Evolutionary conservation across 2,113 vertebrate species (phyloP).

Genomic region (Colius striatus): DNA sequence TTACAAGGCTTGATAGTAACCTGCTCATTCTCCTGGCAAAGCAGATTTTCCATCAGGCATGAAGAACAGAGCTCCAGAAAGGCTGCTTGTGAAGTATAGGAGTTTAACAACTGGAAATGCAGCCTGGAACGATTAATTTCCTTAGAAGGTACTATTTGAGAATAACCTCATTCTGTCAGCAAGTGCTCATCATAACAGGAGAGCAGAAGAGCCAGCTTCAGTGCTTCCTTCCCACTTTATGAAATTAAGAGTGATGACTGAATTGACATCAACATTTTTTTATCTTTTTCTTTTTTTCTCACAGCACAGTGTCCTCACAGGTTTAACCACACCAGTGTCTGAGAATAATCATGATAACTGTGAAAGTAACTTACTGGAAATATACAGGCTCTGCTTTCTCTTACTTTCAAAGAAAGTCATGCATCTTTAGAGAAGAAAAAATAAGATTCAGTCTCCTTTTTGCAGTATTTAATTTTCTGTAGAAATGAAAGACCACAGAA

Average conservation of each 20-base stretch:
- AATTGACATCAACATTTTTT: background rate
- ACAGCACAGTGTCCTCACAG: background rate
- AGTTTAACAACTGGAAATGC: background rate
- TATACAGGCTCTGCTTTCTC: background rate
- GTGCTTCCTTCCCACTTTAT: background rate
- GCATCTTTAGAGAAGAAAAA: background rate
- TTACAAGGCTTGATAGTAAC: background rate
- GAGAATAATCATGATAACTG: background rate
- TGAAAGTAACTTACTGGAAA: background rate
- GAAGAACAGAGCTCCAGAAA: background rate
- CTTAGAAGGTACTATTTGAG: background rate
- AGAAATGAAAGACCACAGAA: background rate
- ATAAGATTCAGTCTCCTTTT: background rate
- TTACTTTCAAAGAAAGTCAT: background rate
- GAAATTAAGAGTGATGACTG: background rate
- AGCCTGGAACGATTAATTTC: background rate
- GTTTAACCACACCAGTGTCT: background rate
- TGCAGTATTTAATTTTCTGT: background rate
- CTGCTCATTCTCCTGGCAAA: background rate
- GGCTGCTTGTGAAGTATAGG: background rate
- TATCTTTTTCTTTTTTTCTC: background rate
- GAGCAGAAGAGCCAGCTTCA: background rate
- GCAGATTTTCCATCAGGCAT: background rate
- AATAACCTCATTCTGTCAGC: slow-evolving; percentile 39
- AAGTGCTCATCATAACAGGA: background rate